Evolutionary conservation across 2,113 vertebrate genomes (phyloP), one percentile per base, ranked within the genome.

Genomic region (Pangasianodon hypophthalmus): DNA sequence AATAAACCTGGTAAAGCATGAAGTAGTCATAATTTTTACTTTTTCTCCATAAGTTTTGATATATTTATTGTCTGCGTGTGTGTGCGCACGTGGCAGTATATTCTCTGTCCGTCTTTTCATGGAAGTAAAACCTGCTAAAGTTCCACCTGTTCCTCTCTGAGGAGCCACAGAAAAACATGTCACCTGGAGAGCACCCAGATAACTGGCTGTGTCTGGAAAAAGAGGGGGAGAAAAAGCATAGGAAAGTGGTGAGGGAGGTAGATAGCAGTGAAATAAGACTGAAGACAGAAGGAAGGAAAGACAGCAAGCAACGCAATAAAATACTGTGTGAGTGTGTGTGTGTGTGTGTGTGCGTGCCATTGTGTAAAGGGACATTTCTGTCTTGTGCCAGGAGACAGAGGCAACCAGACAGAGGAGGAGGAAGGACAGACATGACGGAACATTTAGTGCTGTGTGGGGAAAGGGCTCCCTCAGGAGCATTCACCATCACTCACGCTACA

Each of bases 371-470:
- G 90, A 91, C 90, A 80, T 9, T 71, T 58, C 29, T 73, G 32
- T 62, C 21, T 79, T 84, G 56, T 54, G 83, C 87, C 90, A 90
- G 86, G 50, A 89, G 91, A 91, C 91, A 91, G 80, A 91, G 90
- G 37, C 91, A 91, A 91, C 92, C 95, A 95, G 94, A 95, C 94
- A 80, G 88, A 85, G 60, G 62, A 85, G 91, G 91, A 91, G 85
- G 88, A 91, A 82, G 85, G 85, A 91, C 82, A 83, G 90, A 90
- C 88, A 90, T 88, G 87, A 86, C 71, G 88, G 91, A 92, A 92
- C 86, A 85, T 91, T 92, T 60, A 73, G 75, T 90, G 94, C 93
- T 91, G 77, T 71, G 58, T 52, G 91, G 93, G 87, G 92, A 93
- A 93, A 90, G 44, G 71, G 62, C 89, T 95, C 95, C 92, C 92